phyloP scores from a whole-genome alignment of 2,113 vertebrate genomes.

The Atrichornis clamosus region DNA sequence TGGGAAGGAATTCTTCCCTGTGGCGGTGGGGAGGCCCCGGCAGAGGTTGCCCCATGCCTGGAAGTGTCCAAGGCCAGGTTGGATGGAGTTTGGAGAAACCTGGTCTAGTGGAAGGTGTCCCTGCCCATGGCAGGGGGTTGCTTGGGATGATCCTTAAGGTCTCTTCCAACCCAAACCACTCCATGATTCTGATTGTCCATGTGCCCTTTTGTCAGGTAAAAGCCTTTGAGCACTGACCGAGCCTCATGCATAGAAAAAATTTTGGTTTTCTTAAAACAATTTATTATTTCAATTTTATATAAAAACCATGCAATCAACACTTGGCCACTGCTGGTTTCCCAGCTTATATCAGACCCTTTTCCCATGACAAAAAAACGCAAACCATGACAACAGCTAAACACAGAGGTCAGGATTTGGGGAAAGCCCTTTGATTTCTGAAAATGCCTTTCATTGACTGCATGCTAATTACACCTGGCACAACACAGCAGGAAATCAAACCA shows the following conservation, averaged over 20 bases:
- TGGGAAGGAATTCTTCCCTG: no score
- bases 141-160: not conserved
- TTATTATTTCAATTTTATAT: conserved; percentile 31
- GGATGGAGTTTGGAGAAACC: rapidly evolving
- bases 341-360: not conserved
- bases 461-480: not conserved
- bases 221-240: rapidly evolving
- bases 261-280: conserved; percentile 38
- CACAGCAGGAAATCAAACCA: not conserved
- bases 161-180: no score
- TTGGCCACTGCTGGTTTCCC: not conserved
- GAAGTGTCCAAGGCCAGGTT: rapidly evolving
- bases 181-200: rapidly evolving
- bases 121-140: not conserved
- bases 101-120: rapidly evolving
- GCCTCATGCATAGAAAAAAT: rapidly evolving
- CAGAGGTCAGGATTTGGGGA: not conserved
- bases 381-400: not conserved
- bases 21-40: not conserved
- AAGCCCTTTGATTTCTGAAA: not conserved
- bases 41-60: not conserved
- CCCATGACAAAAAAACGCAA: not conserved
- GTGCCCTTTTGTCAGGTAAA: not conserved
- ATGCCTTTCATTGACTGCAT: not conserved
- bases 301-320: conserved; percentile 19